Base-by-base conservation (phyloP, 2,888 invertebrate genomes). In the Drosophila limbata region DNA sequence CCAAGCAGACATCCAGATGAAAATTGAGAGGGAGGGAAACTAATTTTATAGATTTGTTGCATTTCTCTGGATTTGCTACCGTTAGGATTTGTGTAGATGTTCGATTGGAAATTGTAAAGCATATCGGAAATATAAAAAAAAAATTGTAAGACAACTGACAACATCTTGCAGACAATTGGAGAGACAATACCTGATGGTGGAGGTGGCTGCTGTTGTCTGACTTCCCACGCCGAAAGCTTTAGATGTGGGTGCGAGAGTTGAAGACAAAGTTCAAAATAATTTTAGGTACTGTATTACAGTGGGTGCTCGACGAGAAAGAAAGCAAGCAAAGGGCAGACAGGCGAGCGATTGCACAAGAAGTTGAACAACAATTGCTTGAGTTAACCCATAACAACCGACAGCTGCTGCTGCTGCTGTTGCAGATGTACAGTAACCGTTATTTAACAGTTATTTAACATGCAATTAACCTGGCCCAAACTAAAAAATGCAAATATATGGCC, bases 371-470 rank as follows among this genome's bases (percentile, higher is more conserved):
- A 75, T 79, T 68, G 69, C 67, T 76, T 62, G 44, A 69, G 55
- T 74, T 79, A 79, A 79, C 69, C 79, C 76, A 74, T 79, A 79
- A 74, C 73, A 68, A 47, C 50, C 35, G 40, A 50, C 66, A 60
- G 25, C 25, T 31, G 62, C 37, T 45, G 45, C 25, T 45, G 57
- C 25, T 57, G 53, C 13, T 33, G 75, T 62, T 73, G 74, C 80
- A 86, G 69, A 69, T 65, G 59, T 69, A 69, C 44, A 73, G 65
- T 69, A 73, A 73, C 89, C 76, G 89, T 89, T 80, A 77, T 73
- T 85, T 84, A 89, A 89, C 85, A 80, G 89, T 89, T 89, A 88
- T 77, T 88, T 85, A 85, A 88, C 81, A 79, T 85, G 86, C 77
- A 87, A 87, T 89, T 87, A 89, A 86, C 88, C 77, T 63, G 53